phyloP scores from a whole-genome alignment of 2,113 vertebrate genomes.

The Leucopsar rothschildi region DNA sequence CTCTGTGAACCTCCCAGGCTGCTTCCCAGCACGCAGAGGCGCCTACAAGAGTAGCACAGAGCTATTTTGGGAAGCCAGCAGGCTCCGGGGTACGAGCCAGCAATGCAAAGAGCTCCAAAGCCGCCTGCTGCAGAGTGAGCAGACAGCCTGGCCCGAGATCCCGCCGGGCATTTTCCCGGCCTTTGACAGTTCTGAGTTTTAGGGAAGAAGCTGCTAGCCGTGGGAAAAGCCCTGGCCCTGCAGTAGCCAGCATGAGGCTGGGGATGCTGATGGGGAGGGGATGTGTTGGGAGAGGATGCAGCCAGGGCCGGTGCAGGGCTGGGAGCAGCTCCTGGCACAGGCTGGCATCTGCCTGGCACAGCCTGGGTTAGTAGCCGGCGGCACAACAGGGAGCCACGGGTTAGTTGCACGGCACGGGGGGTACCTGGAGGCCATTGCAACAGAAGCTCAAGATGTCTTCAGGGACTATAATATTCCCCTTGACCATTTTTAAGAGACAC shows the following conservation, averaged over 20 bases:
- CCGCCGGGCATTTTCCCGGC: rapidly evolving
- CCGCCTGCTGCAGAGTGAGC: background rate
- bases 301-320: background rate
- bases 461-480: slow-evolving; percentile 12
- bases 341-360: background rate
- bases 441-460: slow-evolving; percentile 49
- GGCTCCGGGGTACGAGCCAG: background rate
- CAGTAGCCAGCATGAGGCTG: rapidly evolving
- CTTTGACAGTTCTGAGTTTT: background rate
- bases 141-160: background rate
- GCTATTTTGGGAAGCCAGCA: slow-evolving; percentile 27
- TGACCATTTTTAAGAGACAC: slow-evolving; percentile 49
- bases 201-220: rapidly evolving
- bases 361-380: background rate
- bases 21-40: background rate
- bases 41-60: background rate
- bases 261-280: background rate
- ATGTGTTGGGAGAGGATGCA: rapidly evolving
- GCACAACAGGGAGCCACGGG: background rate
- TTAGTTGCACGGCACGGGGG: background rate
- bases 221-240: background rate
- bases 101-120: background rate
- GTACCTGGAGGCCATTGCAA: slow-evolving; percentile 50
- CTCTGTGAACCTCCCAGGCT: background rate
- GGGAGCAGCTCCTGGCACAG: background rate